Evolutionary conservation across 2,797 vertebrate species (phyloP).

Genomic region (Dallia pectoralis): DNA sequence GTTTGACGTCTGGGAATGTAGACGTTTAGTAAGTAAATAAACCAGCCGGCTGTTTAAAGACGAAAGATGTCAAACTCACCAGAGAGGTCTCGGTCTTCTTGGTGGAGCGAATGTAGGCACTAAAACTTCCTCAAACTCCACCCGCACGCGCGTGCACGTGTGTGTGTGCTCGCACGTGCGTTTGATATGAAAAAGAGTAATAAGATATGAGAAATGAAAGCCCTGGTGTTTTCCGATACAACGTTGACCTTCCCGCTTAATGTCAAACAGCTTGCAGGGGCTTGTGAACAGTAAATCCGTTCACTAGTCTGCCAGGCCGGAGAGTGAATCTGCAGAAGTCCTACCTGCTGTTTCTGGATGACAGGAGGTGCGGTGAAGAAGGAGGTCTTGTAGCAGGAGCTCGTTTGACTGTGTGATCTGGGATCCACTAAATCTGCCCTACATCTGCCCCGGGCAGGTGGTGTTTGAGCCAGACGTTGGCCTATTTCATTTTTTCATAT

Average conservation of each 20-base stretch:
- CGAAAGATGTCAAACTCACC: conserved; percentile 42
- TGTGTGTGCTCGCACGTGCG: too few species aligned
- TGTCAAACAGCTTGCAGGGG: conserved; percentile 74
- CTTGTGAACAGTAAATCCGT: conserved; percentile 71
- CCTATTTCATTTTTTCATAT: background rate
- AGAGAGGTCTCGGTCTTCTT: background rate
- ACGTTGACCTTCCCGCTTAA: conserved; percentile 73
- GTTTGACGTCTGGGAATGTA: conserved; percentile 71
- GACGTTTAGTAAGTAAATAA: conserved; percentile 68
- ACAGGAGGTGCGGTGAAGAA: conserved; percentile 15
- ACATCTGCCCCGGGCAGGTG: conserved; percentile 63
- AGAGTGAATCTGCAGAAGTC: conserved; percentile 58
- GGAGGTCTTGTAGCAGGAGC: conserved; percentile 47
- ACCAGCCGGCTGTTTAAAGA: conserved; percentile 74
- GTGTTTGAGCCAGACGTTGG: conserved; percentile 40
- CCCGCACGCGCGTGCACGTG: too few species aligned
- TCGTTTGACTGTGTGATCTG: conserved; percentile 63
- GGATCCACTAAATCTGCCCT: conserved; percentile 52
- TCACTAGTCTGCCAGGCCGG: conserved; percentile 57
- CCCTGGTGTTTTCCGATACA: conserved; percentile 64
- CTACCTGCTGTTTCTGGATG: conserved; percentile 57
- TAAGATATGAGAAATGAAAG: conserved; percentile 39
- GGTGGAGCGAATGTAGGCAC: conserved; percentile 27
- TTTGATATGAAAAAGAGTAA: too few species aligned
- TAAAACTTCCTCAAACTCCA: background rate